phyloP scores from a whole-genome alignment of 2,888 invertebrate genomes.

The Pristionchus exspectatus region DNA sequence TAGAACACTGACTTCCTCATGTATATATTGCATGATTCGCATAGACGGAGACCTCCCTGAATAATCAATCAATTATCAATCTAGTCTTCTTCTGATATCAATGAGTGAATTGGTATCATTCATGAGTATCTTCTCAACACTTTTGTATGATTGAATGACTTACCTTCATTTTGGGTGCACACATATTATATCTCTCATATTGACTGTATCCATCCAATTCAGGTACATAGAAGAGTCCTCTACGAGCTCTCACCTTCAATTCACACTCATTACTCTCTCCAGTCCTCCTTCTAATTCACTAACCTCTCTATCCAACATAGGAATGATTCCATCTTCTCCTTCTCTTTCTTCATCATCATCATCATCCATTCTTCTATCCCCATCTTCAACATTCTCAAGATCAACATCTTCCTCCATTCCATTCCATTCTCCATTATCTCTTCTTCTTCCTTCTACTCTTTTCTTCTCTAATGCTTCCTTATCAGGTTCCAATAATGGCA shows the following conservation, averaged over 20 bases:
- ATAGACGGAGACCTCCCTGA: constrained; percentile 55
- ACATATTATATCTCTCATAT: neutral
- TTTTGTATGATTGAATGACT: too few species aligned
- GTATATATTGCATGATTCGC: constrained; percentile 54
- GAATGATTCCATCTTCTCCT: constrained; percentile 4
- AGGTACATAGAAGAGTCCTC: constrained; percentile 50
- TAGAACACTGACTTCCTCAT: constrained; percentile 56
- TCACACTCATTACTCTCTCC: neutral
- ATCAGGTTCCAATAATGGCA: constrained; percentile 55
- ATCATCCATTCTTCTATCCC: constrained; percentile 37
- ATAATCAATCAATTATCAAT: neutral
- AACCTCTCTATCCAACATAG: constrained; percentile 40
- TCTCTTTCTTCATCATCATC: neutral
- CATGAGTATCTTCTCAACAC: neutral
- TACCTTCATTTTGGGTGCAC: constrained; percentile 54
- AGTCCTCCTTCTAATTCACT: neutral
- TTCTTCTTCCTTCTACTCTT: constrained; percentile 50
- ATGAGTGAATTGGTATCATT: too few species aligned
- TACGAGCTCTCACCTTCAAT: constrained; percentile 36
- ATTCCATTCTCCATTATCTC: constrained; percentile 47
- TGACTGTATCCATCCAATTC: constrained; percentile 52
- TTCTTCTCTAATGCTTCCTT: constrained; percentile 57
- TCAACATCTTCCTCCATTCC: constrained; percentile 54
- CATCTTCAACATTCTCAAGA: constrained; percentile 55
- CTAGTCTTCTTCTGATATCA: neutral